A percentile compares a stretch with the other conserved stretches of the same genome.
Evolutionary conservation across 1,140 invertebrate species (phyloP).

Genomic region (Pissodes strobi): DNA sequence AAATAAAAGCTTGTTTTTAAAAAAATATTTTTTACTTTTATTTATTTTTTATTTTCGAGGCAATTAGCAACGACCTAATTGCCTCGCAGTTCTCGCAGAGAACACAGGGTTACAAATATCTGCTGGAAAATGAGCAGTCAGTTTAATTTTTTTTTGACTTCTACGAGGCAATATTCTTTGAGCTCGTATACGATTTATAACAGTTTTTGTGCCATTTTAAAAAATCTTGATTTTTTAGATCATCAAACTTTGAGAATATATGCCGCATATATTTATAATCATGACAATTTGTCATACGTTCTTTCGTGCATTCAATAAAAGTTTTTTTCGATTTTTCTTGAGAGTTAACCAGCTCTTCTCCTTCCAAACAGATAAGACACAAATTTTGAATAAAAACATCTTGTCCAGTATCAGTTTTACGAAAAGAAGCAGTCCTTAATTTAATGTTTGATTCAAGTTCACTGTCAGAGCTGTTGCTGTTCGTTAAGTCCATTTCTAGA

Average conservation of each 20-base stretch:
- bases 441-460: neutral
- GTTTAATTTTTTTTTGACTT: too few species aligned
- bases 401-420: neutral
- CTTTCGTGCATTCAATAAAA: too few species aligned
- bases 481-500: neutral
- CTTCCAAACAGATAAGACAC: neutral
- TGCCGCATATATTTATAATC: neutral
- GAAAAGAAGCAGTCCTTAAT: neutral
- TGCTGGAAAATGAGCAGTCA: too few species aligned
- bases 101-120: neutral
- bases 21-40: too few species aligned
- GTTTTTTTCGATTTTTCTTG: neutral
- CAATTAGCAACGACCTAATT: neutral
- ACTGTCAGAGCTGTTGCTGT: neutral
- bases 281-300: neutral
- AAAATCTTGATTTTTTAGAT: neutral
- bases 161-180: too few species aligned
- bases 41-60: too few species aligned
- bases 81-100: neutral
- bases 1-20: too few species aligned
- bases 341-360: neutral
- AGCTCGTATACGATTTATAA: too few species aligned
- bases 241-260: too few species aligned
- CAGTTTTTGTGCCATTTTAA: neutral
- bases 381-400: neutral